Evolutionary conservation across 2,888 invertebrate genomes (phyloP).

Genomic region (Dilophus febrilis): DNA sequence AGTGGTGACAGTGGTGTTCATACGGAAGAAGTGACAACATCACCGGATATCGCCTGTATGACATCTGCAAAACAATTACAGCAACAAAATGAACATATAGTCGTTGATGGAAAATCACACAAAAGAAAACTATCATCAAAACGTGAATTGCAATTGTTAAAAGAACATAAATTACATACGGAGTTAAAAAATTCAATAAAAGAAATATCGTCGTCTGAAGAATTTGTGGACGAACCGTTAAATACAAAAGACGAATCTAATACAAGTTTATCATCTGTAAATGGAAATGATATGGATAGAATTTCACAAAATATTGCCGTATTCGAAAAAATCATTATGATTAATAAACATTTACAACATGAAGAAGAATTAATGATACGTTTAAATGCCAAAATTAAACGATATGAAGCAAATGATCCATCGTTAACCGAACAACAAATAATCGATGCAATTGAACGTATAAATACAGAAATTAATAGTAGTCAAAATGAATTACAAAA

Average conservation of each 20-base stretch:
- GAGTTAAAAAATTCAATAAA: conserved; percentile 19
- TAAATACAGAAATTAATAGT: conserved; percentile 34
- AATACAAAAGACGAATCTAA: no score
- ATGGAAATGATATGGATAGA: no score
- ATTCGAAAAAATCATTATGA: conserved; percentile 51
- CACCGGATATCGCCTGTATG: conserved; percentile 22
- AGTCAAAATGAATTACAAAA: conserved; percentile 37
- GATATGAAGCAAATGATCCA: conserved; percentile 36
- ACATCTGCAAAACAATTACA: conserved; percentile 1
- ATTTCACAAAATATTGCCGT: no score
- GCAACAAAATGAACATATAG: not conserved
- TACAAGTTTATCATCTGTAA: no score
- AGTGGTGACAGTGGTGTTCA: conserved; percentile 54
- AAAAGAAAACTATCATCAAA: conserved; percentile 22
- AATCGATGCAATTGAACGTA: conserved; percentile 32
- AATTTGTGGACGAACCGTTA: conserved; percentile 25
- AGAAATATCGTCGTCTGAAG: not conserved
- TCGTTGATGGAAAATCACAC: no score
- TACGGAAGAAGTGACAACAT: conserved; percentile 38
- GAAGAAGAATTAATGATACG: conserved; percentile 57
- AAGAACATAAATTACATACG: conserved; percentile 38
- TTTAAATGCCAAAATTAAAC: conserved; percentile 43
- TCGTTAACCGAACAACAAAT: conserved; percentile 29
- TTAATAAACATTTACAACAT: conserved; percentile 54
- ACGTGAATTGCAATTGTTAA: conserved; percentile 35